Evolutionary conservation across 2,797 vertebrate genomes (phyloP).

Genomic region (Microctenopoma lineatum): DNA sequence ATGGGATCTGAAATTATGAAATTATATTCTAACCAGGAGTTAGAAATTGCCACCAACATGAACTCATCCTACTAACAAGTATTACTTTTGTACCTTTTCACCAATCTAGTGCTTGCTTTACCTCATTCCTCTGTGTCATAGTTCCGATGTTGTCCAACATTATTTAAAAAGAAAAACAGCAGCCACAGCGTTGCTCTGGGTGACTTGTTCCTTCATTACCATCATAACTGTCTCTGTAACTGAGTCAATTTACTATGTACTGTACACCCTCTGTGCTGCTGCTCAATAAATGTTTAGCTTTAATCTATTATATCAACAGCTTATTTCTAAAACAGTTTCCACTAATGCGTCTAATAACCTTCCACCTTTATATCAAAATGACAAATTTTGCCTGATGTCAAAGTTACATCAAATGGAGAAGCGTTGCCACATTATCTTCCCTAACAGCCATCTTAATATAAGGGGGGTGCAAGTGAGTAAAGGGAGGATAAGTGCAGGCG

Average conservation of each 20-base stretch:
- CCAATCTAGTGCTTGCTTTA: not conserved
- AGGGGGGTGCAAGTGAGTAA: slow-evolving; percentile 20
- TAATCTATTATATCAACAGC: slow-evolving; percentile 10
- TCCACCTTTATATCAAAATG: slow-evolving; percentile 9
- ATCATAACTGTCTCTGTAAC: not conserved
- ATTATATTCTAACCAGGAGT: too few relatives aligned
- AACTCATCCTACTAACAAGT: not conserved
- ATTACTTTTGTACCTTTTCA: not conserved
- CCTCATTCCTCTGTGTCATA: not conserved
- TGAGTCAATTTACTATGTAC: not conserved
- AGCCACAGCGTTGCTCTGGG: not conserved
- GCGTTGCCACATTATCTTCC: slow-evolving; percentile 24
- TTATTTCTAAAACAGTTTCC: slow-evolving; percentile 14
- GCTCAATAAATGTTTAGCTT: not conserved
- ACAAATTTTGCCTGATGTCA: slow-evolving; percentile 29
- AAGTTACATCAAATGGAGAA: slow-evolving; percentile 17
- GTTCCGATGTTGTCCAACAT: slow-evolving; percentile 13
- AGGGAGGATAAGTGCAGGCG: slow-evolving; percentile 44
- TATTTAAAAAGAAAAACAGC: not conserved
- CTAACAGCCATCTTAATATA: slow-evolving; percentile 14
- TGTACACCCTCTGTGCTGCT: not conserved
- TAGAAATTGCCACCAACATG: too few relatives aligned
- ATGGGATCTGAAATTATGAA: too few relatives aligned
- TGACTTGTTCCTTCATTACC: slow-evolving; percentile 14
- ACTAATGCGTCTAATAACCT: slow-evolving; percentile 32